Base-by-base conservation (phyloP, 2,113 vertebrate species). In the Syrrhaptes paradoxus region DNA sequence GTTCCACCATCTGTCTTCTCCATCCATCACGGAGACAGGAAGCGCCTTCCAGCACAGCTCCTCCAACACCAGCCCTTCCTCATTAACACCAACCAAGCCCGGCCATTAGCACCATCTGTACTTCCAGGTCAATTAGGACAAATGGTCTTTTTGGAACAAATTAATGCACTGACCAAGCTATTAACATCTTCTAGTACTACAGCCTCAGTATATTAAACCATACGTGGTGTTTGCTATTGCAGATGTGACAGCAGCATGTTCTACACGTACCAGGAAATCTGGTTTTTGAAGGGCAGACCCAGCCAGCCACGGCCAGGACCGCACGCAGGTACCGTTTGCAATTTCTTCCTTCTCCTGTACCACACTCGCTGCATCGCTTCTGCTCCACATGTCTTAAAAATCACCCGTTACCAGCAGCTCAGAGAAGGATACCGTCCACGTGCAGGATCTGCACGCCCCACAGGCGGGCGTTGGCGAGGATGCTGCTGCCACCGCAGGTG, bases 371-470 rank as follows among this genome's bases (percentile, higher is more conserved):
- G 28, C 77, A 67, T 34, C 58, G 17, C 9, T 85, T 58, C 71
- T 88, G 78, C 67, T 87, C 46, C 83, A 82, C 87, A 45, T 59
- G 57, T 34, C 93, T 85, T 81, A 79, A 49, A 51, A 71, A 31
- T 3, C n/a, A 7, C 62, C 15, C 1, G 8, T 31, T n/a, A 2
- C 62, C 91, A 85, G 15, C 43, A 78, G 52, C 75, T 45, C 31
- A 85, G 79, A 2, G 70, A 96, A 97, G 96, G 96, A 97, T 99
- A 98, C 98, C 98, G 20, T 99, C 98, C 81, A 98, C 98, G 38
- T 97, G 97, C 85, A 99, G 77, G 85, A 99, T 98, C 97, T 97
- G 98, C 54, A 98, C 98, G 67, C 99, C 98, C 98, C 98, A 99
- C 38, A 98, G 98, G 48, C 92, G 96, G 49, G 99, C 98, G 7